Evolutionary conservation across 2,113 vertebrate genomes (phyloP).

Genomic region (Micromys minutus): DNA sequence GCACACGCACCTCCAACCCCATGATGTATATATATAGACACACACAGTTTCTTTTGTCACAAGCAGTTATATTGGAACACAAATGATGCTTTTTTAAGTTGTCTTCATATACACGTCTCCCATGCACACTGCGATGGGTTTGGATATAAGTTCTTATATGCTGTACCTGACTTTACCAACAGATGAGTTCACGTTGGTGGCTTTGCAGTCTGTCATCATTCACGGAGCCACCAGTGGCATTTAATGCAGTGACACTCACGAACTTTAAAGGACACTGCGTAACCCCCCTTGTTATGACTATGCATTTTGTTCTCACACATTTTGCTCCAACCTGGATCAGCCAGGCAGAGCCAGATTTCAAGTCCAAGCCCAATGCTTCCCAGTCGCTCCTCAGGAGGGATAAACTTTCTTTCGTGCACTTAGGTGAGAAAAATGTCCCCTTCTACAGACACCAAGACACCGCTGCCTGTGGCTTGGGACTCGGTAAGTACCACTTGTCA

Average conservation of each 20-base stretch:
- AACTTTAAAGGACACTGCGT: background rate
- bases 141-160: background rate
- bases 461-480: slow-evolving; percentile 64
- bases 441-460: slow-evolving; percentile 28
- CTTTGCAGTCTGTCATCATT: background rate
- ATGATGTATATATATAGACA: background rate
- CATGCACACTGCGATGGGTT: background rate
- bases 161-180: background rate
- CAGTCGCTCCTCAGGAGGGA: fast-evolving
- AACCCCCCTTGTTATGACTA: background rate
- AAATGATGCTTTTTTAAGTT: background rate
- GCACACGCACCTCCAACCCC: background rate
- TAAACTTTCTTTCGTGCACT: slow-evolving; percentile 23
- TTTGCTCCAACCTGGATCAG: background rate
- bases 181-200: background rate
- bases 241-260: background rate
- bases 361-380: background rate
- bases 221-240: background rate
- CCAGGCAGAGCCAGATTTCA: background rate
- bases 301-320: background rate
- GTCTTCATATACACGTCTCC: too few species aligned
- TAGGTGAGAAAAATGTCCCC: slow-evolving; percentile 60
- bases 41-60: background rate
- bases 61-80: background rate
- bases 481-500: slow-evolving; percentile 69